Evolutionary conservation across 2,888 invertebrate species (phyloP), one percentile per base, ranked within the genome.

Genomic region (Helleia helle): DNA sequence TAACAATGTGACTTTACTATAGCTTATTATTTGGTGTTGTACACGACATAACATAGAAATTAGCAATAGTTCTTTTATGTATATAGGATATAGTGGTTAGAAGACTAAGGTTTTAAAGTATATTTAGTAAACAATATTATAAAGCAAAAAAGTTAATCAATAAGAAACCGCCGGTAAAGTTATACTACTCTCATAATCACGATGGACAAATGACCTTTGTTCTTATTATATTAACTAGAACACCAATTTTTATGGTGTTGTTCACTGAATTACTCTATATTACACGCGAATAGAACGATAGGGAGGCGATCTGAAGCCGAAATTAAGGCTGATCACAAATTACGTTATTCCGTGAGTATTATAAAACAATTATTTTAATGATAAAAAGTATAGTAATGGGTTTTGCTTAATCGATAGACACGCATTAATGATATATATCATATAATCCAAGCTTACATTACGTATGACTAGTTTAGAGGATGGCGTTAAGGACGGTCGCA

Each of bases 401-500:
- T 40, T 42, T 55, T 52, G 58, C 54, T 54, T 53, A 54, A 52
- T 51, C 51, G 52, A 54, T 60, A 57, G 58, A 59, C 68, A 68
- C 64, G 67, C 62, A 48, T 65, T 63, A 60, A 55, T 43, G 53
- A 47, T 63, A 62, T 52, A 55, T 61, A 67, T 70, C 67, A 57
- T 55, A 59, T 67, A 65, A 62, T 61, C 29, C 55, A 71, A 73
- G 72, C 72, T 80, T 81, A 77, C 54, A 59, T 56, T 61, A 60
- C 50, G 54, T 76, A 72, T 70, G 69, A 81, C 83, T 84, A 84
- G 83, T 84, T 83, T 84, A 84, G 84, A 84, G 83, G 84, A 84
- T 84, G 84, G 83, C 83, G 79, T 72, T 72, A 65, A 71, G 84
- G 84, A 84, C 84, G 84, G 84, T 80, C 80, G 80, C 76, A 70